Evolutionary conservation across 2,797 vertebrate genomes (phyloP).

Genomic region (Gobionotothen gibberifrons): DNA sequence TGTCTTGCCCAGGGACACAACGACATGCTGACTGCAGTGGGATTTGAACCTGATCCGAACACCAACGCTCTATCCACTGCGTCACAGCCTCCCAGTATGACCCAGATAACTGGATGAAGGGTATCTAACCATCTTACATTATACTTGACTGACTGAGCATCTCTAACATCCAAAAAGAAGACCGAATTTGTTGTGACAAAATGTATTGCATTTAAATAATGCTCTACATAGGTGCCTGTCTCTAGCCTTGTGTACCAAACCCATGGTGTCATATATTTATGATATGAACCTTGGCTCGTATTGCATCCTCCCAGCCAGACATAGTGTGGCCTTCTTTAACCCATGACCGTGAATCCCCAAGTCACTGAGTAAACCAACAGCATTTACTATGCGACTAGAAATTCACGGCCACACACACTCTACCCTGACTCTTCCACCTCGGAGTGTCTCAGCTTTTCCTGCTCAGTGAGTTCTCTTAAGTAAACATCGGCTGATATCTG

Average conservation of each 20-base stretch:
- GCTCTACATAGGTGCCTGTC: conserved; percentile 14
- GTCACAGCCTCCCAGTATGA: neutral
- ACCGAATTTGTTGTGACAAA: conserved; percentile 1
- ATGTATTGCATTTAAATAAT: conserved; percentile 5
- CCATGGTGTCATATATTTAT: conserved; percentile 23
- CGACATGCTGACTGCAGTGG: too few species aligned
- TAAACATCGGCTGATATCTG: conserved; percentile 25
- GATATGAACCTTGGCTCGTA: conserved; percentile 34
- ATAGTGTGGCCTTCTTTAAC: conserved; percentile 19
- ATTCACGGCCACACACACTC: conserved; percentile 32
- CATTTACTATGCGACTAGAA: conserved; percentile 43
- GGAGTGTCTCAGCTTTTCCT: conserved; percentile 25
- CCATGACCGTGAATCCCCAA: conserved; percentile 46
- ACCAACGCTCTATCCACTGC: too few species aligned
- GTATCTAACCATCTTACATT: neutral
- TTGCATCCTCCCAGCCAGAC: conserved; percentile 16
- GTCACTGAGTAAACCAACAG: conserved; percentile 42
- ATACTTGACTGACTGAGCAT: neutral
- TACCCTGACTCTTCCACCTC: conserved; percentile 18
- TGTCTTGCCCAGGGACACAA: too few species aligned
- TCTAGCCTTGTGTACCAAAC: conserved; percentile 7
- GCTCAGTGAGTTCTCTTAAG: conserved; percentile 18
- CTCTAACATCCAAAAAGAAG: neutral
- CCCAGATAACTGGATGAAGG: neutral
- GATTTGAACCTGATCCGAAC: too few species aligned